Evolutionary conservation across 2,888 invertebrate genomes (phyloP).

Genomic region (Seladonia tumulorum): DNA sequence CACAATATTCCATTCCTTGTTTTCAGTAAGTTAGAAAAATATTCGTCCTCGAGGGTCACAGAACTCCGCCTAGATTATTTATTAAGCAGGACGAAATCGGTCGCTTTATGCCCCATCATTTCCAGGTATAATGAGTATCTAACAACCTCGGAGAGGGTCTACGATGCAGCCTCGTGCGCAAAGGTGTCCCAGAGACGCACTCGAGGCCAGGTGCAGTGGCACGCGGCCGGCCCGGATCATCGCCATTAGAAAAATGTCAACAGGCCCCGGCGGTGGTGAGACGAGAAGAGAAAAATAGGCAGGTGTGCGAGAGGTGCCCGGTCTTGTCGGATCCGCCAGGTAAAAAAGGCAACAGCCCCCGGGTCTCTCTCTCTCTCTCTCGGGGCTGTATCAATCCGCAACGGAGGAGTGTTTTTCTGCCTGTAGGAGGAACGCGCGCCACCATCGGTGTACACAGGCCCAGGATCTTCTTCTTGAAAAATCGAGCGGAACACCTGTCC

Average conservation of each 20-base stretch:
- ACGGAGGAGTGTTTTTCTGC: background rate
- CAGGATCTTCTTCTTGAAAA: slow-evolving; percentile 21
- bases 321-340: background rate
- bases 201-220: slow-evolving; percentile 22
- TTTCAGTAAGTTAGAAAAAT: background rate
- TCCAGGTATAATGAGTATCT: background rate
- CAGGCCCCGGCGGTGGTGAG: background rate
- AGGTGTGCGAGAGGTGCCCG: slow-evolving; percentile 45
- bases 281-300: slow-evolving; percentile 15
- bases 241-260: slow-evolving; percentile 51
- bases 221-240: slow-evolving; percentile 22
- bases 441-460: background rate
- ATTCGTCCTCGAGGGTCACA: background rate
- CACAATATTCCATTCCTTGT: too few relatives aligned
- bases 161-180: background rate
- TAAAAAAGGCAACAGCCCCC: slow-evolving; percentile 13
- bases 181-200: slow-evolving; percentile 18
- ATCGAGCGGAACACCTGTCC: slow-evolving; percentile 62
- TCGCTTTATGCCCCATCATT: background rate
- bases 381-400: background rate
- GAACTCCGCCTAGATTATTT: background rate
- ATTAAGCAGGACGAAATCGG: background rate
- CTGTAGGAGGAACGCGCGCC: slow-evolving; percentile 5
- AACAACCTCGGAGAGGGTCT: background rate
- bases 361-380: background rate